Evolutionary conservation across 2,113 vertebrate genomes (phyloP).

Genomic region (Euleptes europaea): DNA sequence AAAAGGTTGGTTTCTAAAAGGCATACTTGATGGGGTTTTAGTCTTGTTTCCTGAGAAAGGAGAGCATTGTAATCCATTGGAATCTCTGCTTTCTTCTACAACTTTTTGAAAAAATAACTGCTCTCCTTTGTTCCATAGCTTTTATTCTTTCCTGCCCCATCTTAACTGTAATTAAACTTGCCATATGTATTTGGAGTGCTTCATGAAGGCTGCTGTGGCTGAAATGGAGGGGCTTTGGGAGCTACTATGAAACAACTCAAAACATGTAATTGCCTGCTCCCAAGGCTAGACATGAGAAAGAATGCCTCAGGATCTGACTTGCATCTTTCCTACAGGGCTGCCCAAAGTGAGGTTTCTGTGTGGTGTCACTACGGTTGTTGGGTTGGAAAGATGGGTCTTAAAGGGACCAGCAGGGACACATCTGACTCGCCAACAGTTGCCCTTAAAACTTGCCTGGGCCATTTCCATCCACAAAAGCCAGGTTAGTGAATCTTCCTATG

Average conservation of each 20-base stretch:
- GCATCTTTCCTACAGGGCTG: conserved; percentile 68
- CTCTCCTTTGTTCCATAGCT: not conserved
- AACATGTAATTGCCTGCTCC: not conserved
- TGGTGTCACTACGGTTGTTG: conserved; percentile 84
- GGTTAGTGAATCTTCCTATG: conserved; percentile 71
- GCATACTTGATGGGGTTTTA: not conserved
- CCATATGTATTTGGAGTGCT: not conserved
- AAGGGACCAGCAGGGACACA: conserved; percentile 82
- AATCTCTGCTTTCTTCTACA: not conserved
- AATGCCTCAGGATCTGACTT: not conserved
- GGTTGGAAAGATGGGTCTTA: conserved; percentile 86
- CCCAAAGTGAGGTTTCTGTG: conserved; percentile 91
- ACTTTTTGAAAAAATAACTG: not conserved
- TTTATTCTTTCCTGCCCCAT: not conserved
- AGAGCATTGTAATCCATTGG: not conserved
- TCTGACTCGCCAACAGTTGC: conserved; percentile 90
- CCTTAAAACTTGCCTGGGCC: conserved; percentile 95
- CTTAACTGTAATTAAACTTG: not conserved
- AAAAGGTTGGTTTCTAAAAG: conserved; percentile 72
- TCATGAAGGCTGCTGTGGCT: not conserved
- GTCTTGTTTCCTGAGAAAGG: not conserved
- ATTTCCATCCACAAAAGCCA: conserved; percentile 99
- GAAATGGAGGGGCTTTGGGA: not conserved
- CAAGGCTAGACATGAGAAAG: not conserved
- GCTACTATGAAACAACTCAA: not conserved